phyloP scores from a whole-genome alignment of 2,888 invertebrate genomes.

The Volucella inflata region DNA sequence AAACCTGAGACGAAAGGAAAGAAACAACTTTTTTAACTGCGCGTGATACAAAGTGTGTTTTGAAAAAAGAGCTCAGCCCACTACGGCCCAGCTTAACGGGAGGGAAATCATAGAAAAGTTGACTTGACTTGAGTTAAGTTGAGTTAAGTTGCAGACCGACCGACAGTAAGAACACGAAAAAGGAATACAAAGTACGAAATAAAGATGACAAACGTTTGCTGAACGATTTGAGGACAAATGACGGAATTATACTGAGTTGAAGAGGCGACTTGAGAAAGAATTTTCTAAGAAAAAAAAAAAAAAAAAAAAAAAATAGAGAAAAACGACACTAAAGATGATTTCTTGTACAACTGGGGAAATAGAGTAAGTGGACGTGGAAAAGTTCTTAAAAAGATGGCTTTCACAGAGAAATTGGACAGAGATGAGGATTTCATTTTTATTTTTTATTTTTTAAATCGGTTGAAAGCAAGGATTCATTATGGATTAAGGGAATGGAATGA shows the following conservation, averaged over 20 bases:
- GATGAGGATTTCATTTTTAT: not conserved
- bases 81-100: too few relatives aligned
- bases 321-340: not conserved
- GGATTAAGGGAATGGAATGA: too few relatives aligned
- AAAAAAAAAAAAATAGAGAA: slow-evolving; percentile 5
- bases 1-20: too few relatives aligned
- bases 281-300: not conserved
- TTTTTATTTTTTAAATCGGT: too few relatives aligned
- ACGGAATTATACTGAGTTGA: slow-evolving; percentile 36
- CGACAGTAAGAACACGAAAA: not conserved
- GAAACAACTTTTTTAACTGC: slow-evolving; percentile 7
- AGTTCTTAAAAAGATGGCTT: not conserved
- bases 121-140: too few relatives aligned
- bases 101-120: too few relatives aligned
- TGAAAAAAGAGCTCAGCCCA: slow-evolving; percentile 4
- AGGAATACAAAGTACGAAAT: not conserved
- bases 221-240: slow-evolving; percentile 40
- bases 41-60: slow-evolving; percentile 8
- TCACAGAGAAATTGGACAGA: slow-evolving; percentile 24
- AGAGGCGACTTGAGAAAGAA: not conserved
- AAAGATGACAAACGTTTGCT: slow-evolving; percentile 21
- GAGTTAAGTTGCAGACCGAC: slow-evolving; percentile 1
- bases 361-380: slow-evolving; percentile 3
- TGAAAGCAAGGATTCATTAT: too few relatives aligned
- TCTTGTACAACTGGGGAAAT: slow-evolving; percentile 11